A percentile compares a stretch with the other conserved stretches of the same genome.
These are phyloP conservation scores for Catharus bicknelli DNA, from an alignment of 2,113 vertebrate genomes.

Conservation along the genomic window DNA sequence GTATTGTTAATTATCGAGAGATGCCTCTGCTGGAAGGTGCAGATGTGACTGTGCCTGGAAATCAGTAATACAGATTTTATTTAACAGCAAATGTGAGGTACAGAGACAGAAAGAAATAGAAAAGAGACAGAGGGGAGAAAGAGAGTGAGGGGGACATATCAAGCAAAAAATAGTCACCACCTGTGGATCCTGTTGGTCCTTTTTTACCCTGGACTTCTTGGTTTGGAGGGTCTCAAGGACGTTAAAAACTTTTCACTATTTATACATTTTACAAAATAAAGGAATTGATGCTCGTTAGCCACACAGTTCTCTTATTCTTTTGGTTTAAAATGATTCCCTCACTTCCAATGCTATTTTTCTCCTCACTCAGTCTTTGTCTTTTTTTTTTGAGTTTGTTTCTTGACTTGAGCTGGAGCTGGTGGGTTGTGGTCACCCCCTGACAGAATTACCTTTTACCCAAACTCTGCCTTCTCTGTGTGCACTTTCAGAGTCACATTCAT, in stretches of 20 bases:
- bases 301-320: background rate
- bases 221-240: fast-evolving
- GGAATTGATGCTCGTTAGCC: background rate
- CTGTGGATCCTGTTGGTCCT: background rate
- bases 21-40: background rate
- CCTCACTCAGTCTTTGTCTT: background rate
- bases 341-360: background rate
- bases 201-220: background rate
- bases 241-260: background rate
- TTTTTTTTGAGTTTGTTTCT: background rate
- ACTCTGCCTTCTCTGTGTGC: background rate
- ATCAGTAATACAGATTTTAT: background rate
- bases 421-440: background rate
- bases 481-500: no score
- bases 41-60: background rate
- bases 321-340: background rate
- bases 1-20: background rate
- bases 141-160: background rate
- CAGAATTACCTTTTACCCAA: background rate
- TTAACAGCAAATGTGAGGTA: background rate
- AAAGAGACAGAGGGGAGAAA: background rate
- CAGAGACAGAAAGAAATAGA: background rate
- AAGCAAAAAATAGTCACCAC: background rate
- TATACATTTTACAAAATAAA: background rate
- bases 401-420: background rate